Evolutionary conservation across 2,113 vertebrate species (phyloP).

Genomic region (Chlorodrepanis virens): DNA sequence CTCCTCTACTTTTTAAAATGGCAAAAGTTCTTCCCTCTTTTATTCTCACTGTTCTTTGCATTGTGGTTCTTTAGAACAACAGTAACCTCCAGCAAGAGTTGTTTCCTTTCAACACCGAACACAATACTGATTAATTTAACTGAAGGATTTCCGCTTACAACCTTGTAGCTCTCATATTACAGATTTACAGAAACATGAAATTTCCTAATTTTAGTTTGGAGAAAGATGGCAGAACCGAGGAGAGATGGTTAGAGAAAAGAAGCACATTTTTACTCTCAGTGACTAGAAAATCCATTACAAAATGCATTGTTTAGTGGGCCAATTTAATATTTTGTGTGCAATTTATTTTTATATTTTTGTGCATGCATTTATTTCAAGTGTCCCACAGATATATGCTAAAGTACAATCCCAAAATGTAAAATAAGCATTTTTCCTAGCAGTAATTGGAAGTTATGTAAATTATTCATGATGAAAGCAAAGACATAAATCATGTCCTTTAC

Average conservation of each 20-base stretch:
- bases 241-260: neutral
- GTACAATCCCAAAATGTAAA: neutral
- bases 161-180: neutral
- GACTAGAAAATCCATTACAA: conserved; percentile 36
- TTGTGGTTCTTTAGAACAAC: neutral
- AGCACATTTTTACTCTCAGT: neutral
- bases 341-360: neutral
- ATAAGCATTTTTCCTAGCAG: neutral
- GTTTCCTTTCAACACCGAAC: neutral
- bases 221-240: neutral
- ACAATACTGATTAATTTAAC: neutral
- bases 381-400: neutral
- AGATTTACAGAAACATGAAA: neutral
- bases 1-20: neutral
- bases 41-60: neutral
- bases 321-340: neutral
- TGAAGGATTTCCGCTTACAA: neutral
- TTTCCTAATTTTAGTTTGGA: neutral
- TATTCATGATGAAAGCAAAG: conserved; percentile 22
- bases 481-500: neutral
- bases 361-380: neutral
- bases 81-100: neutral
- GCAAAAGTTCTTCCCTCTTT: neutral
- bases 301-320: neutral
- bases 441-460: neutral